phyloP scores from a whole-genome alignment of 2,797 vertebrate species.

The Hybognathus amarus region DNA sequence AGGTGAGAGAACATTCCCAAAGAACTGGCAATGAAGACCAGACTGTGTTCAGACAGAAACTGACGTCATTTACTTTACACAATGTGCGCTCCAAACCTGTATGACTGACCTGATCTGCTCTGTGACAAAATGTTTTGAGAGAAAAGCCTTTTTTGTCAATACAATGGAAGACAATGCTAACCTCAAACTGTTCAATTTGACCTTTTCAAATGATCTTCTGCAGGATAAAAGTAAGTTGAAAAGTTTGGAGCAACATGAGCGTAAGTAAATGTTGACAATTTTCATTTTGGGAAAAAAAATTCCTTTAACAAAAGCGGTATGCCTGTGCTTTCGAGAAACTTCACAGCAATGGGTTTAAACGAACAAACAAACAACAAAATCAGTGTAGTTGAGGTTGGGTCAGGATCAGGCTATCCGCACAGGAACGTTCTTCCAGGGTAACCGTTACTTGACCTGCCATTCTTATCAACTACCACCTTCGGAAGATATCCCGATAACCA shows the following conservation, averaged over 20 bases:
- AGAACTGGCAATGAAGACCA: conserved; percentile 17
- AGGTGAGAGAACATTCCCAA: conserved; percentile 32
- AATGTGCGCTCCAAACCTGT: neutral
- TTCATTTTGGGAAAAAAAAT: too few species aligned
- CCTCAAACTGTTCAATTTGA: neutral
- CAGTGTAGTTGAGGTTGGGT: conserved; percentile 15
- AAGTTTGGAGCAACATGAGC: neutral
- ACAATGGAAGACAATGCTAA: neutral
- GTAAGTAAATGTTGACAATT: neutral
- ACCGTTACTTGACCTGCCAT: conserved; percentile 1
- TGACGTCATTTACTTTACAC: neutral
- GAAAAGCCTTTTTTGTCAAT: neutral
- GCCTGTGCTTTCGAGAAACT: neutral
- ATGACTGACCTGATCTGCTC: neutral
- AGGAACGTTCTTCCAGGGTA: neutral
- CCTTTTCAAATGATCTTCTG: neutral
- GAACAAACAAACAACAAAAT: neutral
- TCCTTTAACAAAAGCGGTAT: neutral
- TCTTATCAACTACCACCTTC: neutral
- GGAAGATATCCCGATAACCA: neutral
- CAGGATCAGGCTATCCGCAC: neutral
- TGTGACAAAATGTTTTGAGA: neutral
- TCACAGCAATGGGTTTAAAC: conserved; percentile 15
- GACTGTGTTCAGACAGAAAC: neutral
- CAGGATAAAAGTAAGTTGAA: neutral